Percentiles rank a stretch among this genome's conserved stretches.
phyloP scores from a whole-genome alignment of 2,113 vertebrate species.

The Tyrannus savana region DNA sequence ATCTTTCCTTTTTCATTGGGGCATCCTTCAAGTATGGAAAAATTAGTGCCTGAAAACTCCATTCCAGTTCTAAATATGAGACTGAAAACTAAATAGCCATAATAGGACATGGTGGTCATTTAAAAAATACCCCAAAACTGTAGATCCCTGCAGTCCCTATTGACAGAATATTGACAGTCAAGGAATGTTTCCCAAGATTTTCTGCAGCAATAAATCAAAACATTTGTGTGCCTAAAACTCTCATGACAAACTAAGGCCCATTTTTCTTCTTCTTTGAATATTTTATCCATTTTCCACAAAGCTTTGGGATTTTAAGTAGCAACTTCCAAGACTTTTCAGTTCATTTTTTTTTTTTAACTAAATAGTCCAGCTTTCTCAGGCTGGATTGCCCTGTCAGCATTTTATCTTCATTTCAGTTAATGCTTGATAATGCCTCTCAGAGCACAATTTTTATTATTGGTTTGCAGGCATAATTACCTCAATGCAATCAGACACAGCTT shows the following conservation, averaged over 20 bases:
- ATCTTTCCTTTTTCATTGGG: not conserved
- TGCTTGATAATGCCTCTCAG: not conserved
- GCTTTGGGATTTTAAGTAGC: not conserved
- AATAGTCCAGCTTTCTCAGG: not conserved
- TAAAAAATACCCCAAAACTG: not conserved
- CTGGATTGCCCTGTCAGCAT: not conserved
- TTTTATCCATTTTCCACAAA: not conserved
- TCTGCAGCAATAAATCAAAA: not conserved
- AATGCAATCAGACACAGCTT: not conserved
- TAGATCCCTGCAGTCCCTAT: not conserved
- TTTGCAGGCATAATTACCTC: not conserved
- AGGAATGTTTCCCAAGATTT: not conserved
- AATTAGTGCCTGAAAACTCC: not conserved
- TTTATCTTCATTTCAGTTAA: not conserved
- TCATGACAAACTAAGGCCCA: not conserved
- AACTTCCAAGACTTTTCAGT: not conserved
- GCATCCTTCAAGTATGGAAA: not conserved
- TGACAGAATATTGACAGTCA: not conserved
- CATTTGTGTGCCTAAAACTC: not conserved
- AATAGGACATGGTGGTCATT: not conserved
- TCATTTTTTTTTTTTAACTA: not conserved
- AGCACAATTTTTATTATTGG: not conserved
- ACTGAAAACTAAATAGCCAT: not conserved
- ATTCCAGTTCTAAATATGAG: accelerated
- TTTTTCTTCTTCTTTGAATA: not conserved